A percentile compares a stretch with the other conserved stretches of the same genome.
phyloP scores from a whole-genome alignment of 37 sponge, comb jelly and placozoan genomes.

The Eunapius fragilis region DNA sequence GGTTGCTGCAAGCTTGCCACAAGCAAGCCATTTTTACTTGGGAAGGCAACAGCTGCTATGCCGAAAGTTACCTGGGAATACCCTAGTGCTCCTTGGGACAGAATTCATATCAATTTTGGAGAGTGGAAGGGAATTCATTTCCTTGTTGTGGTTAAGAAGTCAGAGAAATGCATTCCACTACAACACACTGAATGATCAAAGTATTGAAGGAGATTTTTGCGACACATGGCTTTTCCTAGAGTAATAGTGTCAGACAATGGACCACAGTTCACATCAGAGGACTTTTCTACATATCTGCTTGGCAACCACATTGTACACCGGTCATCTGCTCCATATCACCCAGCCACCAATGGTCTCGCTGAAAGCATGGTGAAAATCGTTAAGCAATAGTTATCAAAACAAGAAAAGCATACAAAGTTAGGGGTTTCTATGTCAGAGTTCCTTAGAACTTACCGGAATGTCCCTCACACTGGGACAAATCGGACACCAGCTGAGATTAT shows the following conservation, averaged over 20 bases:
- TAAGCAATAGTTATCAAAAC: not conserved
- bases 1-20: too few species aligned
- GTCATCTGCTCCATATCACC: slow-evolving; percentile 14
- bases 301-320: too few species aligned
- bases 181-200: not conserved
- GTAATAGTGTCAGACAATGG: too few species aligned
- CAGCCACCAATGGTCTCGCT: not conserved
- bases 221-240: slow-evolving; percentile 1
- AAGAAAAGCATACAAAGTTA: not conserved
- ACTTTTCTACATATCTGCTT: too few species aligned
- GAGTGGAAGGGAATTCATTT: not conserved
- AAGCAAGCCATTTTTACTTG: too few species aligned
- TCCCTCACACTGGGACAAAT: too few species aligned
- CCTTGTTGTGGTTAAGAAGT: not conserved
- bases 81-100: slow-evolving; percentile 7
- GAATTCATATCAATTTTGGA: slow-evolving; percentile 3
- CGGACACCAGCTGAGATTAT: slow-evolving; percentile 4
- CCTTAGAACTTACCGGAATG: too few species aligned
- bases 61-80: not conserved
- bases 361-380: slow-evolving; percentile 10
- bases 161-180: not conserved
- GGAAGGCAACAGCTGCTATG: not conserved
- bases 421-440: not conserved
- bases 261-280: too few species aligned
- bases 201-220: slow-evolving; percentile 3